These are phyloP conservation scores for Eupithecia subumbrata DNA, from an alignment of 2,888 invertebrate genomes.

Conservation along the genomic window DNA sequence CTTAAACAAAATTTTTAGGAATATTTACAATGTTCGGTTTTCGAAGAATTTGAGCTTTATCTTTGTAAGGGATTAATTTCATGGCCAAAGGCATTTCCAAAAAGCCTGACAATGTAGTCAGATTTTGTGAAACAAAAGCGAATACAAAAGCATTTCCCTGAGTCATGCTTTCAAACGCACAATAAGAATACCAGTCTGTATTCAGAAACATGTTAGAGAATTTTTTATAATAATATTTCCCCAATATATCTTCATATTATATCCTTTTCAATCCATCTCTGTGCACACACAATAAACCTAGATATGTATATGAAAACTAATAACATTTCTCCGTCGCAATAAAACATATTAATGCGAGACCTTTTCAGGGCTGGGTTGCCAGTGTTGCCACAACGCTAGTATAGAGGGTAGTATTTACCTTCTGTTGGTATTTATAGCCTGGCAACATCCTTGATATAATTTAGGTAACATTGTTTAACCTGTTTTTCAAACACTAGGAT, in stretches of 20 bases:
- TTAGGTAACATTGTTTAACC: neutral
- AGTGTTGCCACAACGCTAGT: slow-evolving; percentile 45
- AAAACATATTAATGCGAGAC: slow-evolving; percentile 68
- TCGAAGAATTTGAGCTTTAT: no score
- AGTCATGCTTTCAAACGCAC: neutral
- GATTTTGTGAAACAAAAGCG: neutral
- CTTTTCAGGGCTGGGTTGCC: slow-evolving; percentile 49
- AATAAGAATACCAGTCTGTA: neutral
- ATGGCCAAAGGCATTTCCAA: neutral
- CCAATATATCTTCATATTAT: neutral
- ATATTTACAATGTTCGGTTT: no score
- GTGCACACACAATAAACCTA: slow-evolving; percentile 50
- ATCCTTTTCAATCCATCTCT: slow-evolving; percentile 29
- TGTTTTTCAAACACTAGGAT: neutral
- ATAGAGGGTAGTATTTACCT: slow-evolving; percentile 37
- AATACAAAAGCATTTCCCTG: neutral
- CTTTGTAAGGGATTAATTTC: neutral
- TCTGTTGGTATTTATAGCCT: slow-evolving; percentile 39
- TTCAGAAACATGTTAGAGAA: neutral
- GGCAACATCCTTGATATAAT: slow-evolving; percentile 4
- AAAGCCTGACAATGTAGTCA: neutral
- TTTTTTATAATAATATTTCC: neutral
- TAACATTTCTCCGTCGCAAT: slow-evolving; percentile 64
- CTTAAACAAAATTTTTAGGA: neutral
- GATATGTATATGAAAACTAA: slow-evolving; percentile 65